Conservation (phyloP, 2,113 vertebrate species). For the Sitta europaea region DNA sequence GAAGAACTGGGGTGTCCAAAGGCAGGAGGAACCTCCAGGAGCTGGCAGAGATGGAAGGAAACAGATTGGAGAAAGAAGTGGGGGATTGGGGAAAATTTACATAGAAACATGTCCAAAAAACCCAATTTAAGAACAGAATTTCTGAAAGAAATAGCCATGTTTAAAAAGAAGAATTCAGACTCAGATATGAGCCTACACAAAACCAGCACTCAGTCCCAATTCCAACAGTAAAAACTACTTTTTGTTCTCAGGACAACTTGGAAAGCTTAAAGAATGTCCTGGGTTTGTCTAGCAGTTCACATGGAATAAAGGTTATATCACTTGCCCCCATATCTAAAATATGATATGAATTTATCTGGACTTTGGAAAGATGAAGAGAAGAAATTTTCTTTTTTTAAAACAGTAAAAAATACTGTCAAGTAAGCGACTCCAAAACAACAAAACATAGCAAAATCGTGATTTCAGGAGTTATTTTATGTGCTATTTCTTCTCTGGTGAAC, state of each 20-base stretch:
- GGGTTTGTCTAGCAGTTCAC: neutral
- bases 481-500: neutral
- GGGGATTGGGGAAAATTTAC: accelerated
- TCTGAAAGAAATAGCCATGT: neutral
- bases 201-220: neutral
- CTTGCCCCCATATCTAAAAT: neutral
- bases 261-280: neutral
- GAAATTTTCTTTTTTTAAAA: neutral
- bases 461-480: neutral
- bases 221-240: neutral
- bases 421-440: neutral
- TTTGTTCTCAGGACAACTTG: neutral
- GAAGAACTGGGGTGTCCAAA: neutral
- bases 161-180: neutral
- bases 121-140: neutral
- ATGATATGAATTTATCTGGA: neutral
- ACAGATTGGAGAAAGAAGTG: neutral
- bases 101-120: neutral
- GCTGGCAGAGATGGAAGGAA: neutral
- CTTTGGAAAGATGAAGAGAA: neutral
- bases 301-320: accelerated
- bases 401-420: neutral
- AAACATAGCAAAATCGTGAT: accelerated
- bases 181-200: neutral
- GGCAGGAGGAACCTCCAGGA: neutral